Percentiles rank a stretch among this genome's conserved stretches.
phyloP scores from a whole-genome alignment of 1,140 invertebrate species.

The Halictus rubicundus region DNA sequence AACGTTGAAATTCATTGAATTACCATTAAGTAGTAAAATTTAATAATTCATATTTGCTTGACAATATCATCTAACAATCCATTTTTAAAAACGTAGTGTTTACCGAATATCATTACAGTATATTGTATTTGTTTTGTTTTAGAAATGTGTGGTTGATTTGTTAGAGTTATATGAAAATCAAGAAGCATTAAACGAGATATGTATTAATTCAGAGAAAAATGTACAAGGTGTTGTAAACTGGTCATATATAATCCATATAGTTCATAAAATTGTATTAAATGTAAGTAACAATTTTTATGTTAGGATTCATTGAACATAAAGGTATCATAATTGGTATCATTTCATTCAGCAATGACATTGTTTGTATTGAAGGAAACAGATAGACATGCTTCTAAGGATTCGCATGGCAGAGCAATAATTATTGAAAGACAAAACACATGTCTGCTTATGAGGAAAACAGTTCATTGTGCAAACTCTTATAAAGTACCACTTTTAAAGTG shows the following conservation, averaged over 20 bases:
- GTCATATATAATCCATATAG: conserved; percentile 53
- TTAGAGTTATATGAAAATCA: conserved; percentile 60
- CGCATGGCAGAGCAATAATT: conserved; percentile 19
- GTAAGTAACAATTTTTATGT: conserved; percentile 53
- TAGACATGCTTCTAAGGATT: conserved; percentile 44
- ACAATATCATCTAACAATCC: background rate
- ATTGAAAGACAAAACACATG: conserved; percentile 34
- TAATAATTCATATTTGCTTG: background rate
- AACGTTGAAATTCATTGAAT: background rate
- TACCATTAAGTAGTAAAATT: background rate
- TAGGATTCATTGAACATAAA: background rate
- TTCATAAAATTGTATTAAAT: conserved; percentile 60
- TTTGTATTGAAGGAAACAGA: conserved; percentile 60
- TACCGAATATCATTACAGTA: background rate
- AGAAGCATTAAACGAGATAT: conserved; percentile 55
- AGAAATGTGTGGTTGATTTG: conserved; percentile 57
- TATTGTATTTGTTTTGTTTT: conserved; percentile 28
- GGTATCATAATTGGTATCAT: background rate
- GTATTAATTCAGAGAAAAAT: conserved; percentile 43
- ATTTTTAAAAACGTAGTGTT: background rate
- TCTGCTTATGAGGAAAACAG: conserved; percentile 47
- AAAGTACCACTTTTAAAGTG: conserved; percentile 50
- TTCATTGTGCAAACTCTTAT: conserved; percentile 51
- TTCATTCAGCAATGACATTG: background rate
- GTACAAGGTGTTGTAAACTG: conserved; percentile 44